Evolutionary conservation across 2,888 invertebrate genomes (phyloP).

Genomic region (Calliopum simillimum): DNA sequence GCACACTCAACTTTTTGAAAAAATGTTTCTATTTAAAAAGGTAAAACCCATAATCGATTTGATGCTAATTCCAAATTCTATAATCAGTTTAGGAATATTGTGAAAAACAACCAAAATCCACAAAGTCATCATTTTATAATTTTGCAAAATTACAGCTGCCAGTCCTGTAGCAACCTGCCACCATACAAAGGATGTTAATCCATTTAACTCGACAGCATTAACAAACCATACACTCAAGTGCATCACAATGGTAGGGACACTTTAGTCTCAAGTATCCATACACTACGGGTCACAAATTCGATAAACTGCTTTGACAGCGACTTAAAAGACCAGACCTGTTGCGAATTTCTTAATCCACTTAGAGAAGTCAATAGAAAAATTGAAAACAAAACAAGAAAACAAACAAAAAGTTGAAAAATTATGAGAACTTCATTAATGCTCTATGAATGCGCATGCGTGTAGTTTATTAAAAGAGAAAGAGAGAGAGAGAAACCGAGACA

Average conservation of each 20-base stretch:
- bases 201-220: not conserved
- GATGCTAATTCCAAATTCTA: slow-evolving; percentile 15
- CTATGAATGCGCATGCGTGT: slow-evolving; percentile 5
- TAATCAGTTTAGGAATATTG: not conserved
- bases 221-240: not conserved
- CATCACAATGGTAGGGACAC: slow-evolving; percentile 10
- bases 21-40: not conserved
- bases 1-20: not conserved
- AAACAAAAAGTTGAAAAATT: slow-evolving; percentile 15
- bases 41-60: slow-evolving; percentile 4
- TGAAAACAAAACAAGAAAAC: too few relatives aligned
- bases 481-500: not conserved
- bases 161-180: not conserved
- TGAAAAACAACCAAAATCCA: not conserved
- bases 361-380: slow-evolving; percentile 6
- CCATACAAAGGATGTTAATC: slow-evolving; percentile 4
- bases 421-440: slow-evolving; percentile 26
- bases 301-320: not conserved
- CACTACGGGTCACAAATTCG: not conserved
- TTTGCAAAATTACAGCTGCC: not conserved
- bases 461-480: not conserved
- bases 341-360: slow-evolving; percentile 31
- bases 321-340: slow-evolving; percentile 30
- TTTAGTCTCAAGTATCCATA: slow-evolving; percentile 5
- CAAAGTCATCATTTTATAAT: slow-evolving; percentile 12